Percentiles rank a stretch among this genome's conserved stretches.
Evolutionary conservation across 2,888 invertebrate genomes (phyloP).

Genomic region (Augochlorella aurata): DNA sequence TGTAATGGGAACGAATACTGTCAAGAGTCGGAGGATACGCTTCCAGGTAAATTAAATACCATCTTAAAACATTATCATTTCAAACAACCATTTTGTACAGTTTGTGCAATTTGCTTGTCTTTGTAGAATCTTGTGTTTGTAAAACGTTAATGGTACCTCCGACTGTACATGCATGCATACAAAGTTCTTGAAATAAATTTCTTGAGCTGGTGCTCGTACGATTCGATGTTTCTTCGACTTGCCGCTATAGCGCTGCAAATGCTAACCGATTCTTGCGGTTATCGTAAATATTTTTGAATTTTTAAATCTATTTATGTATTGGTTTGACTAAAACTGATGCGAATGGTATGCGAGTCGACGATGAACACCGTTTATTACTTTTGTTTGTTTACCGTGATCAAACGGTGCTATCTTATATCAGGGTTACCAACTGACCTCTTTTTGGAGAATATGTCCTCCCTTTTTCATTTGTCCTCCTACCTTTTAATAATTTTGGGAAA

Average conservation of each 20-base stretch:
- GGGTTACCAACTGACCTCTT: no score
- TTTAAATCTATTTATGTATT: no score
- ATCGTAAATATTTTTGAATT: not conserved
- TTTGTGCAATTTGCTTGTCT: not conserved
- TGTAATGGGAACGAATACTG: conserved; percentile 19
- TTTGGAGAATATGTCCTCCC: no score
- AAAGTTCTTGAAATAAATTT: not conserved
- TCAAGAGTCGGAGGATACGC: conserved; percentile 66
- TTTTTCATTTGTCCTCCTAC: no score
- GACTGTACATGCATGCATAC: not conserved
- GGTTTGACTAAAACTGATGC: no score
- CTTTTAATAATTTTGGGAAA: no score
- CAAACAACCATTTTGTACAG: not conserved
- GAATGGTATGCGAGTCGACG: no score
- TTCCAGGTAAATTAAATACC: conserved; percentile 71
- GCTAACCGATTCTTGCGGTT: not conserved
- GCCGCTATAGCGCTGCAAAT: not conserved
- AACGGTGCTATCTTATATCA: no score
- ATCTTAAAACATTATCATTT: not conserved
- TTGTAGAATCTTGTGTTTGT: not conserved
- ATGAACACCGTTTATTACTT: no score
- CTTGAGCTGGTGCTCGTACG: not conserved
- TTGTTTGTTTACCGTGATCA: no score
- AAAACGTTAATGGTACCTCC: not conserved
- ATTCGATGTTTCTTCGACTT: not conserved